A percentile compares a stretch with the other conserved stretches of the same genome.
phyloP scores from a whole-genome alignment of 2,797 vertebrate genomes.

The Macrochelys suwanniensis region DNA sequence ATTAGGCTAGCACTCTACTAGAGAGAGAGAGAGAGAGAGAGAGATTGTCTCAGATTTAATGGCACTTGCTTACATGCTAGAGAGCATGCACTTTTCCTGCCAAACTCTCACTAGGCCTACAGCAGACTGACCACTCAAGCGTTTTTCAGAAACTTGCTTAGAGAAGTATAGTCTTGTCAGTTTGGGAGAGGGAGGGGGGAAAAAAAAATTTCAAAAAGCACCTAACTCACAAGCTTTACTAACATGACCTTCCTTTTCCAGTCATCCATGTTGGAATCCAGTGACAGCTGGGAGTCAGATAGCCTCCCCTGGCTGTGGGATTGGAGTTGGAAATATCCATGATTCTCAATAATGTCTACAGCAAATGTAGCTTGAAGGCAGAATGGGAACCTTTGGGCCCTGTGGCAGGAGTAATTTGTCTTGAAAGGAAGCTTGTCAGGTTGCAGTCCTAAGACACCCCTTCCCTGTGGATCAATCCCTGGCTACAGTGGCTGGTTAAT shows the following conservation, averaged over 20 bases:
- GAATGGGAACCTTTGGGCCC: background rate
- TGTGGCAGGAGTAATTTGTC: background rate
- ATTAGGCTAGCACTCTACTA: background rate
- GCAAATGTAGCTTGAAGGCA: background rate
- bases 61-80: background rate
- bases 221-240: background rate
- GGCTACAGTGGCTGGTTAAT: background rate
- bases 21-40: background rate
- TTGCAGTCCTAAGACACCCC: too few relatives aligned
- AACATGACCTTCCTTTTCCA: background rate
- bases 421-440: background rate
- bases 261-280: background rate
- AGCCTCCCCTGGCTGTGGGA: too few relatives aligned
- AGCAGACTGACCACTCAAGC: background rate
- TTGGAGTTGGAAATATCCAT: too few relatives aligned
- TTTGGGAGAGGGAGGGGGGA: background rate
- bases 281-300: background rate
- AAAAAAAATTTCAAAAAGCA: background rate
- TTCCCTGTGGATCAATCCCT: background rate
- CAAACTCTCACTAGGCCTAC: fast-evolving
- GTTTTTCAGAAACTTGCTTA: background rate
- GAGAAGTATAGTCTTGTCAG: background rate
- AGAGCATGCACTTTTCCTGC: background rate
- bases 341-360: background rate
- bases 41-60: background rate